Conservation (phyloP, 92 coral and sea anemone species). For the Phenganax subtilis region DNA sequence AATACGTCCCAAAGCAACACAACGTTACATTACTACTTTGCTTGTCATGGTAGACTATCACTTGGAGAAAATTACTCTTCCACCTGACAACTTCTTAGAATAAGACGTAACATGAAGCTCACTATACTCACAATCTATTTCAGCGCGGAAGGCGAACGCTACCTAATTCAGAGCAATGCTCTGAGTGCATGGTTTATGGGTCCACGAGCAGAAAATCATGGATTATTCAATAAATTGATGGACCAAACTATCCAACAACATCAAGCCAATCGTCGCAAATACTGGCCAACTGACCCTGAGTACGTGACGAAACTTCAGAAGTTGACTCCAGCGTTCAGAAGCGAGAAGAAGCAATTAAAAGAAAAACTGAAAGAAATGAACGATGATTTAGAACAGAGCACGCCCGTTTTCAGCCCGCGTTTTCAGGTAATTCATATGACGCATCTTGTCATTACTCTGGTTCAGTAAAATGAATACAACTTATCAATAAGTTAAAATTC, state of each 20-base stretch:
- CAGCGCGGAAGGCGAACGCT: constrained; percentile 16
- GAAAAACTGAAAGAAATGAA: constrained; percentile 52
- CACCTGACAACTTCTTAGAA: too few relatives aligned
- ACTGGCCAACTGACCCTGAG: constrained; percentile 70
- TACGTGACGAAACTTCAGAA: constrained; percentile 63
- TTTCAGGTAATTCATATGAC: constrained; percentile 16
- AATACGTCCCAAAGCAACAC: too few relatives aligned
- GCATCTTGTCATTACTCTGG: too few relatives aligned
- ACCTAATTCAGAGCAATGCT: background rate
- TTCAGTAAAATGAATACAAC: too few relatives aligned
- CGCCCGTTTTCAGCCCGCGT: constrained; percentile 73
- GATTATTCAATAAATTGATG: constrained; percentile 52
- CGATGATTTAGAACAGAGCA: constrained; percentile 56
- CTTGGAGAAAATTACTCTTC: too few relatives aligned
- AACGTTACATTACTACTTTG: too few relatives aligned
- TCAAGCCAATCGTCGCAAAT: constrained; percentile 36
- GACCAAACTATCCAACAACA: constrained; percentile 48
- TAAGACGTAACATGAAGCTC: too few relatives aligned
- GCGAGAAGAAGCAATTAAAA: constrained; percentile 25
- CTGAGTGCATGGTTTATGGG: constrained; percentile 60
- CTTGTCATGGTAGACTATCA: too few relatives aligned
- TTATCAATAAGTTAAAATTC: too few relatives aligned
- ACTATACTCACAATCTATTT: background rate
- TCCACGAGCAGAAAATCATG: constrained; percentile 76
- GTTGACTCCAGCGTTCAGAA: constrained; percentile 43